Base-by-base conservation (phyloP, 2,113 vertebrate genomes). In the Onychostoma macrolepis region DNA sequence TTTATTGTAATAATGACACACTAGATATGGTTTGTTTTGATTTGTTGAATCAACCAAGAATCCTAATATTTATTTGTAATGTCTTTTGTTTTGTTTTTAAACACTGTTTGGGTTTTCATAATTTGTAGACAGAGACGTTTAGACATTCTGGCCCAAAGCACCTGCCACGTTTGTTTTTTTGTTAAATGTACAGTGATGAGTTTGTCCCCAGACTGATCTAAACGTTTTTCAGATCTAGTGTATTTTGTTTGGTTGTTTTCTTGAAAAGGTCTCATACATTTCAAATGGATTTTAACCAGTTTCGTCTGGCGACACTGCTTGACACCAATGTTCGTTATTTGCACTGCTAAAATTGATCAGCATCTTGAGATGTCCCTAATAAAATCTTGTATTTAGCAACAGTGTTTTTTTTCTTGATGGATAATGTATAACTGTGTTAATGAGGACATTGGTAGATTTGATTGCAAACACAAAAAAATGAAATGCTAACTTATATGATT, bases 41-140 rank as follows among this genome's bases (percentile, higher is more conserved):
- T 90, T 90, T 94, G 92, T 96, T 92, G 91, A 93, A 93, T 95
- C 96, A 95, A 96, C 90, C 92, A 87, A 92, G 88, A 92, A 89
- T 91, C 92, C 92, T 95, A 95, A 90, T 95, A 95, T 99, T 99
- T 99, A 98, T 98, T 97, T 97, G 92, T 95, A 78, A 85, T 56
- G 89, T 91, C 86, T 92, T 89, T 89, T 86, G 89, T 92, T 93
- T 89, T 85, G 90, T 87, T 80, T 85, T 94, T 82, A 63, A 81
- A 43, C 56, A 81, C 33, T 43, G 36, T 81, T 43, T 45, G 24
- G 13, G 45, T 81, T 45, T 17, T 61, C 56, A 38, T 63, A 45
- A 30, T 6, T 82, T 17, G 28, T 81, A 45, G 26, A 53, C 0
- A 0, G 12, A 41, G 53, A 21, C 8, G 38, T 45, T 19, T 21